Evolutionary conservation across 2,888 invertebrate genomes (phyloP).

Genomic region (Cephus sareptanus): DNA sequence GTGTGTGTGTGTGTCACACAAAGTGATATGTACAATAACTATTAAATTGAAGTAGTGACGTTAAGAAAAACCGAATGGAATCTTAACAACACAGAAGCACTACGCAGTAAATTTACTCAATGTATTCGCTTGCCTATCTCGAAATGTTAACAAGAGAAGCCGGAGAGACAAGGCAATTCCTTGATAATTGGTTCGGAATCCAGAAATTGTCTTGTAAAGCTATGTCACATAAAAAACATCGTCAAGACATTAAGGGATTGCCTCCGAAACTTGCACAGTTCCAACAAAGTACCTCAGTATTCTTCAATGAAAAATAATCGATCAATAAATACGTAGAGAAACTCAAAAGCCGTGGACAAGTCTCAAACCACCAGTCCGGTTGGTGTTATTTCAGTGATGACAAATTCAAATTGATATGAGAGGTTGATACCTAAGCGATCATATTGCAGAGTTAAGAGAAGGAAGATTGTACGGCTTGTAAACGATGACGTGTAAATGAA

Average conservation of each 20-base stretch:
- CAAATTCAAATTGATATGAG: background rate
- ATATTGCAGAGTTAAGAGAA: background rate
- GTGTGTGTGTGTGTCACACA: background rate
- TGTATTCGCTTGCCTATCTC: background rate
- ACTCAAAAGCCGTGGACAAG: background rate
- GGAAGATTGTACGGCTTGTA: background rate
- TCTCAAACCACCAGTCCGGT: no score
- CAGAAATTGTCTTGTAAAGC: background rate
- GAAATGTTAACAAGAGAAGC: background rate
- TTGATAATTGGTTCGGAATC: background rate
- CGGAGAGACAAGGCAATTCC: background rate
- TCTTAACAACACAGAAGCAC: background rate
- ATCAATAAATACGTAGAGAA: background rate
- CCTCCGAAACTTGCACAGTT: background rate
- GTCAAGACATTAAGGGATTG: background rate
- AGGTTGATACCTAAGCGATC: background rate
- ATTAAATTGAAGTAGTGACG: background rate
- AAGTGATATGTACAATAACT: background rate
- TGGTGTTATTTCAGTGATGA: background rate
- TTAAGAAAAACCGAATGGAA: background rate
- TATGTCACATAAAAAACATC: background rate
- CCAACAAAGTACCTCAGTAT: no score
- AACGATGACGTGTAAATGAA: background rate
- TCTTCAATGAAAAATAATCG: background rate
- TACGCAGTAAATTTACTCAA: background rate